phyloP scores from a whole-genome alignment of 2,113 vertebrate species.

The Anolis sagrei region DNA sequence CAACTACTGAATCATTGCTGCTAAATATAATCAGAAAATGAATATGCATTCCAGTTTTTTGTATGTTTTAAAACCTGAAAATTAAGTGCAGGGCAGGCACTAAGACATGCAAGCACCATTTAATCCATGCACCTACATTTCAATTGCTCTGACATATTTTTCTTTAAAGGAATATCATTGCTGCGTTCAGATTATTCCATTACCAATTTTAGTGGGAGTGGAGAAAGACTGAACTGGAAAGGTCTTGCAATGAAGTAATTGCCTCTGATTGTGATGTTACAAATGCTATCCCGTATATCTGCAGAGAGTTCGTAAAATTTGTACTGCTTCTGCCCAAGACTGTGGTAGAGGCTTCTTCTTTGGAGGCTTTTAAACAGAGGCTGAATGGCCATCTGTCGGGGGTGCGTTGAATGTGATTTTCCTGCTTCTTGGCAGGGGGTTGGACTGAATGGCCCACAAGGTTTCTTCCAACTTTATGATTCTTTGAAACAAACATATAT shows the following conservation, averaged over 20 bases:
- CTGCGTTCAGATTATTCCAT: not conserved
- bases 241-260: not conserved
- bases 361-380: no score
- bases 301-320: not conserved
- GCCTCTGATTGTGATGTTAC: not conserved
- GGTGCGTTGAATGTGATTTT: no score
- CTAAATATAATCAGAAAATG: not conserved
- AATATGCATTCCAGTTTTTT: no score
- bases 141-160: not conserved
- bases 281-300: not conserved
- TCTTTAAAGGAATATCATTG: not conserved
- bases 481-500: not conserved
- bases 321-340: no score
- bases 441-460: no score
- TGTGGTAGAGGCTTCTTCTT: no score
- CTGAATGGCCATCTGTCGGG: no score
- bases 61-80: no score
- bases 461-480: no score
- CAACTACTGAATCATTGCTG: not conserved
- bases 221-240: not conserved
- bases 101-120: not conserved
- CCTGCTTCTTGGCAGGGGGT: no score
- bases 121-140: not conserved
- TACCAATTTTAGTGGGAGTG: not conserved
- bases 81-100: not conserved